These are phyloP conservation scores for Artemia sinica DNA, from an alignment of 2,888 invertebrate genomes.

Conservation along the genomic window DNA sequence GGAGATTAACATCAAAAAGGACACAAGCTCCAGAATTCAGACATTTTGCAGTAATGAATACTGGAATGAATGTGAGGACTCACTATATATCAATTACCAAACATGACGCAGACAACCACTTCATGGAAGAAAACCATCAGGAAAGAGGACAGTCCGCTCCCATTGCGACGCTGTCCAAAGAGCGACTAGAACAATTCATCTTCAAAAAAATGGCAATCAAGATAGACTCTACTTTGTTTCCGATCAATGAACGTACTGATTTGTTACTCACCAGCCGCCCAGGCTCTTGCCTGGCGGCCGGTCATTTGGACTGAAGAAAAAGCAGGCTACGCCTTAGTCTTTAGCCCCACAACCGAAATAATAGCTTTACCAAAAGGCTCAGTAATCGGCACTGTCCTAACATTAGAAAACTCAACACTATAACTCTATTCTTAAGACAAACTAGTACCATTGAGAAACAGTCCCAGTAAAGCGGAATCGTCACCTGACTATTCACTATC, in stretches of 20 bases:
- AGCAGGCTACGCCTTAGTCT: conserved; percentile 7
- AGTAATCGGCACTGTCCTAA: too few species aligned
- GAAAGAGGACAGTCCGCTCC: background rate
- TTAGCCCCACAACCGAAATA: background rate
- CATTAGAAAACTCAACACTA: background rate
- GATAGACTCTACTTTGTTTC: background rate
- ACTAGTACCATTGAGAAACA: too few species aligned
- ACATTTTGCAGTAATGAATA: too few species aligned
- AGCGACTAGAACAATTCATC: background rate
- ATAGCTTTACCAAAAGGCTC: background rate
- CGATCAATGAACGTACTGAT: background rate
- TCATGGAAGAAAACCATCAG: background rate
- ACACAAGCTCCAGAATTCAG: background rate
- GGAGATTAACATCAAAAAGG: background rate
- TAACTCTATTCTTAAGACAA: background rate
- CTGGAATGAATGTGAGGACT: too few species aligned
- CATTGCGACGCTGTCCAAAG: background rate
- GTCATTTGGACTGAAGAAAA: background rate
- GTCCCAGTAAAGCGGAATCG: too few species aligned
- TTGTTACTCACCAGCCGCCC: background rate
- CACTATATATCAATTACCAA: too few species aligned
- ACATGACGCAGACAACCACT: too few species aligned
- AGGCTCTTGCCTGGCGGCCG: background rate
- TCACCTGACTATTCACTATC: background rate
- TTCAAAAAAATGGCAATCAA: background rate